Evolutionary conservation across 2,888 invertebrate species (phyloP).

Genomic region (Notodonta dromedarius): DNA sequence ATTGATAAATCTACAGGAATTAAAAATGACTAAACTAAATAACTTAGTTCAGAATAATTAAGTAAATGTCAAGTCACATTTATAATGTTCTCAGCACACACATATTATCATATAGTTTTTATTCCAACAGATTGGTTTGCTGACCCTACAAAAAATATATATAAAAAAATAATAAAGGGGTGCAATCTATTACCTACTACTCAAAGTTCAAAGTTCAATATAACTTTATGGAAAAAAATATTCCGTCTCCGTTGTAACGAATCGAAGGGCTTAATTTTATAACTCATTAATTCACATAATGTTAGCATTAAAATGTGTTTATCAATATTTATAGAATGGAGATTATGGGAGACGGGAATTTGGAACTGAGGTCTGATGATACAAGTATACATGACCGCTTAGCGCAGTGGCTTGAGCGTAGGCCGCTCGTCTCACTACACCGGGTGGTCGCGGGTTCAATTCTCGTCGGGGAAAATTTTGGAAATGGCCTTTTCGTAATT

Average conservation of each 20-base stretch:
- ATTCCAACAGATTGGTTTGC: not conserved
- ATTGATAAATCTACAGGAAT: too few relatives aligned
- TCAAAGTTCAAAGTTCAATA: not conserved
- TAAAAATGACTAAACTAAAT: not conserved
- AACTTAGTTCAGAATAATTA: not conserved
- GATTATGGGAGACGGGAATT: slow-evolving; percentile 6
- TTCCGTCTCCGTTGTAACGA: slow-evolving; percentile 13
- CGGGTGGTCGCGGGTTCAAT: too few relatives aligned
- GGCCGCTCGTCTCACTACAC: not conserved
- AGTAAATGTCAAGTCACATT: not conserved
- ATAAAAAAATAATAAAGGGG: slow-evolving; percentile 4
- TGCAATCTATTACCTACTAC: not conserved
- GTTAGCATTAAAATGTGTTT: slow-evolving; percentile 27
- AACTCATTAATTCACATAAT: slow-evolving; percentile 26
- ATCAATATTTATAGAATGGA: slow-evolving; percentile 37
- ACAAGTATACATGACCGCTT: not conserved
- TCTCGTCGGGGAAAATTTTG: too few relatives aligned
- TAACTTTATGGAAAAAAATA: slow-evolving; percentile 16
- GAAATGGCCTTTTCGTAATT: too few relatives aligned
- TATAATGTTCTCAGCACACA: not conserved
- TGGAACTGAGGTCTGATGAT: not conserved
- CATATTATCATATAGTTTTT: not conserved
- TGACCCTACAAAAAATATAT: slow-evolving; percentile 14
- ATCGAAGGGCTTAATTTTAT: slow-evolving; percentile 13
- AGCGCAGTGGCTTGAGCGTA: too few relatives aligned